Conservation (phyloP, 2,888 invertebrate species). For the Liopterus haemorrhoidalis region DNA sequence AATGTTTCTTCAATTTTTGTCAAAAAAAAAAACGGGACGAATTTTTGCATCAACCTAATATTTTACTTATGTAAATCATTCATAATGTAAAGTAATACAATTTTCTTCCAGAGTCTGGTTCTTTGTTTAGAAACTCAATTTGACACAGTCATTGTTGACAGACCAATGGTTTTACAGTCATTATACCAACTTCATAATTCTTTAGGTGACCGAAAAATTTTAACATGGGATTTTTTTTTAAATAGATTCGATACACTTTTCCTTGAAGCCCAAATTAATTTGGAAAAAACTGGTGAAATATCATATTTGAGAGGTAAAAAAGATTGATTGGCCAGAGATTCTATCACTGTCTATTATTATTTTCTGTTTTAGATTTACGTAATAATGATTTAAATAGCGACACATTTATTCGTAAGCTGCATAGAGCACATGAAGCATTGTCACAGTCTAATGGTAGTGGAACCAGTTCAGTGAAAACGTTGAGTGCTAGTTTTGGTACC, state of each 20-base stretch:
- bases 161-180: constrained; percentile 93
- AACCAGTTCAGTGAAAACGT: constrained; percentile 60
- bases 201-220: constrained; percentile 79
- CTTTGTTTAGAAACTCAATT: constrained; percentile 97
- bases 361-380: constrained; percentile 63
- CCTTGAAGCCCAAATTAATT: constrained; percentile 89
- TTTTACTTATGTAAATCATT: too few species aligned
- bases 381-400: constrained; percentile 86
- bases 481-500: constrained; percentile 81
- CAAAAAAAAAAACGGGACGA: too few species aligned
- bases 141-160: constrained; percentile 92
- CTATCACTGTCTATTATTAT: constrained; percentile 9
- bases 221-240: constrained; percentile 97
- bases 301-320: constrained; percentile 72
- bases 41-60: too few species aligned
- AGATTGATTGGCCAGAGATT: background rate
- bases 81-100: background rate
- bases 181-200: constrained; percentile 92
- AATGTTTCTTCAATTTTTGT: too few species aligned
- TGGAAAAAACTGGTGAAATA: constrained; percentile 80
- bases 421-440: constrained; percentile 82
- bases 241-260: constrained; percentile 93
- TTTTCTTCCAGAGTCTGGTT: constrained; percentile 17
- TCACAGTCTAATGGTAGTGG: constrained; percentile 65
- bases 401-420: constrained; percentile 75